Evolutionary conservation across 2,797 vertebrate species (phyloP).

Genomic region (Mus caroli): DNA sequence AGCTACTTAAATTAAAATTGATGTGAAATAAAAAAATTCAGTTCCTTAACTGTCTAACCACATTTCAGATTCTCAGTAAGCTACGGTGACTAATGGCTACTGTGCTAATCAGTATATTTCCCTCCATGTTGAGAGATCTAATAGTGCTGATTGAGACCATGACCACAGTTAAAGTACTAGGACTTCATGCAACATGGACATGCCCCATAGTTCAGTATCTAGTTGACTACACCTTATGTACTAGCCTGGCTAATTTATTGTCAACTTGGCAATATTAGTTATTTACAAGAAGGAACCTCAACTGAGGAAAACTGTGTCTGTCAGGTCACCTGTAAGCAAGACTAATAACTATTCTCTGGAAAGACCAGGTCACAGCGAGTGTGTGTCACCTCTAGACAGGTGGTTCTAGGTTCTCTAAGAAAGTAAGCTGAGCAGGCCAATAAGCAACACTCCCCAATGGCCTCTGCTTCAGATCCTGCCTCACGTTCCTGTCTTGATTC

Average conservation of each 20-base stretch:
- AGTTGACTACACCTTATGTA: background rate
- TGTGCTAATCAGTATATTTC: background rate
- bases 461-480: background rate
- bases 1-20: constrained; percentile 34
- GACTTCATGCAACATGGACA: background rate
- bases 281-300: background rate
- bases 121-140: background rate
- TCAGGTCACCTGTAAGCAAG: background rate
- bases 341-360: background rate
- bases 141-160: background rate
- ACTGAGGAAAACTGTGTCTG: background rate
- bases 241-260: background rate
- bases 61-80: constrained; percentile 21
- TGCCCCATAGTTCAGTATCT: background rate
- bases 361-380: background rate
- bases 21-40: constrained; percentile 14
- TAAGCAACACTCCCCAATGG: background rate
- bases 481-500: no score
- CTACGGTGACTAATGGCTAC: background rate
- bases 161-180: background rate
- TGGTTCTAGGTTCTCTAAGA: background rate
- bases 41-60: constrained; percentile 4
- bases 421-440: background rate
- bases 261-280: background rate
- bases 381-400: background rate